Conservation (phyloP, 1,140 invertebrate genomes). For the Papilio xuthus region DNA sequence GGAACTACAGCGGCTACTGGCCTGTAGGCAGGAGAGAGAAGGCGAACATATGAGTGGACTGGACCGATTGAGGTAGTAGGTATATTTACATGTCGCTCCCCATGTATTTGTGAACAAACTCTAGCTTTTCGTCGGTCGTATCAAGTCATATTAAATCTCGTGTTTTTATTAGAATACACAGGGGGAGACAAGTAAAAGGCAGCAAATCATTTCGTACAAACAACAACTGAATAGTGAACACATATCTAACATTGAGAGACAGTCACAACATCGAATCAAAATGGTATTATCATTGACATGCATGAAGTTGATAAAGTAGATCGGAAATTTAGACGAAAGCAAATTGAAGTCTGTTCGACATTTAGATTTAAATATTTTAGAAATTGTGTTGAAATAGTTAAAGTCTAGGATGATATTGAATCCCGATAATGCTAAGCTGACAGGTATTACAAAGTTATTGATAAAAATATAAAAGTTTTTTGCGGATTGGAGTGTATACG, state of each 20-base stretch:
- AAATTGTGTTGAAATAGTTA: not conserved
- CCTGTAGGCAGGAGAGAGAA: conserved; percentile 84
- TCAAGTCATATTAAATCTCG: not conserved
- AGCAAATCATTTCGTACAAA: conserved; percentile 34
- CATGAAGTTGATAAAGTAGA: conserved; percentile 34
- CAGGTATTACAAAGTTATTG: conserved; percentile 10
- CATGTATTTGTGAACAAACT: conserved; percentile 12
- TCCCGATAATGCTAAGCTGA: conserved; percentile 20
- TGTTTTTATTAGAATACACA: not conserved
- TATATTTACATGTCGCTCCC: conserved; percentile 59
- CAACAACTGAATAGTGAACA: conserved; percentile 42
- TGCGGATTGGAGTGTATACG: conserved; percentile 69
- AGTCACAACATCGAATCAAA: conserved; percentile 47
- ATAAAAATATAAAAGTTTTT: conserved; percentile 4
- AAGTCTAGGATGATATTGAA: conserved; percentile 22
- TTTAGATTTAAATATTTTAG: conserved; percentile 4
- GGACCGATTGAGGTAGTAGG: conserved; percentile 60
- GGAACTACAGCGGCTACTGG: conserved; percentile 92
- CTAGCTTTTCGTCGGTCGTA: not conserved
- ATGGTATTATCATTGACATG: conserved; percentile 40
- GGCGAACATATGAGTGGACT: conserved; percentile 79
- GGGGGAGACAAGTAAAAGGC: conserved; percentile 42
- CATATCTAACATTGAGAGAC: conserved; percentile 42
- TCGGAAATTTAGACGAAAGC: conserved; percentile 32
- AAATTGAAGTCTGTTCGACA: conserved; percentile 16